Conservation (phyloP, 1,140 invertebrate species). For the Drosophila ogumai region DNA sequence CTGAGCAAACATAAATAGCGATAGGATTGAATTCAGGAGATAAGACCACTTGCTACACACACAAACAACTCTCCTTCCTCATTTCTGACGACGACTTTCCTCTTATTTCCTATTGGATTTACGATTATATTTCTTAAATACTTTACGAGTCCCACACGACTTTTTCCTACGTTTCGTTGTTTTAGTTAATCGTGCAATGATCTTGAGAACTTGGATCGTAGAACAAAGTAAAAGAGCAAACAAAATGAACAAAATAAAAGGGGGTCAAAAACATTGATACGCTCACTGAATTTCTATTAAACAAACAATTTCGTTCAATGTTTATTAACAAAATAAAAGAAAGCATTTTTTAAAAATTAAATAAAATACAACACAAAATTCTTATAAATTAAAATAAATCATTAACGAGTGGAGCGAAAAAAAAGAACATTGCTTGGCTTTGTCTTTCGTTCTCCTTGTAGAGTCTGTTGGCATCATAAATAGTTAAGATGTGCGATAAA, state of each 20-base stretch:
- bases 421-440: background rate
- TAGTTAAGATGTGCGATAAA: conserved; percentile 55
- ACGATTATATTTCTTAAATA: conserved; percentile 18
- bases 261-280: conserved; percentile 10
- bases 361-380: background rate
- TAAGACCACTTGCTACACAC: conserved; percentile 2
- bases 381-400: conserved; percentile 24
- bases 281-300: background rate
- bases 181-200: conserved; percentile 72
- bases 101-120: no score
- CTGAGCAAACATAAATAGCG: conserved; percentile 32
- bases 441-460: conserved; percentile 14
- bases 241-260: conserved; percentile 12
- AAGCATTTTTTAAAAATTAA: background rate
- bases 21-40: conserved; percentile 21
- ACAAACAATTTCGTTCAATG: background rate
- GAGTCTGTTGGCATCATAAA: conserved; percentile 41
- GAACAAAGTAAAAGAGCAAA: conserved; percentile 42
- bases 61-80: no score
- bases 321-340: background rate
- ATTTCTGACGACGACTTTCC: no score
- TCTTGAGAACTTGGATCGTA: conserved; percentile 47
- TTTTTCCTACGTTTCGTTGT: conserved; percentile 38
- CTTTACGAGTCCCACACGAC: conserved; percentile 12
- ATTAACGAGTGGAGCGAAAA: background rate